Evolutionary conservation across 37 sponge, comb jelly and placozoan species (phyloP).

Genomic region (Theonella swinhoei): DNA sequence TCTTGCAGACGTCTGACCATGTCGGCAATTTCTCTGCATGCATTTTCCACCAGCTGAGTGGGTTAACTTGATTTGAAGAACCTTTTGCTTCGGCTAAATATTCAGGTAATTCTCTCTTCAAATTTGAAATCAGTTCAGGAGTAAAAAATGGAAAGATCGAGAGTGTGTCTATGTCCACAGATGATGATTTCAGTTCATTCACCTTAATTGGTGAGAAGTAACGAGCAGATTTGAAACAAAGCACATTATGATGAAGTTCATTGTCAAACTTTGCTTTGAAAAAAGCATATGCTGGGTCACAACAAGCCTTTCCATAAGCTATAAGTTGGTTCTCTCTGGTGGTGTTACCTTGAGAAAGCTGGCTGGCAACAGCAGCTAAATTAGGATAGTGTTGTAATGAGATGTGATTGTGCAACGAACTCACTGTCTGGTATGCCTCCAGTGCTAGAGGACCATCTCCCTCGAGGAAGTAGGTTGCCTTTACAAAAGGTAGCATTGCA

Average conservation of each 20-base stretch:
- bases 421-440: background rate
- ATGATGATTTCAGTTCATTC: slow-evolving; percentile 11
- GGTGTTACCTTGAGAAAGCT: background rate
- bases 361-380: background rate
- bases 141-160: slow-evolving; percentile 1
- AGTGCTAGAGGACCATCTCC: too few relatives aligned
- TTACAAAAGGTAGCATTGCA: background rate
- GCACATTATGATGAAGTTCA: background rate
- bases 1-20: too few relatives aligned
- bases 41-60: background rate
- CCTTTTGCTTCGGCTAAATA: slow-evolving; percentile 31
- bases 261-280: slow-evolving; percentile 18
- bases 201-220: slow-evolving; percentile 21
- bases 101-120: slow-evolving; percentile 14
- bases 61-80: background rate
- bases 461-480: slow-evolving; percentile 17
- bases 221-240: slow-evolving; percentile 29
- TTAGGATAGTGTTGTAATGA: slow-evolving; percentile 2
- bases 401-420: background rate
- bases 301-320: slow-evolving; percentile 11
- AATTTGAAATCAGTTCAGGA: background rate
- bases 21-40: too few relatives aligned
- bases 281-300: slow-evolving; percentile 7
- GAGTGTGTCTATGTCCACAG: background rate
- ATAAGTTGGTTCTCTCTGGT: background rate